A percentile compares a stretch with the other conserved stretches of the same genome.
Conservation (phyloP, 1,140 invertebrate genomes). For the Thereuonema tuberculata region DNA sequence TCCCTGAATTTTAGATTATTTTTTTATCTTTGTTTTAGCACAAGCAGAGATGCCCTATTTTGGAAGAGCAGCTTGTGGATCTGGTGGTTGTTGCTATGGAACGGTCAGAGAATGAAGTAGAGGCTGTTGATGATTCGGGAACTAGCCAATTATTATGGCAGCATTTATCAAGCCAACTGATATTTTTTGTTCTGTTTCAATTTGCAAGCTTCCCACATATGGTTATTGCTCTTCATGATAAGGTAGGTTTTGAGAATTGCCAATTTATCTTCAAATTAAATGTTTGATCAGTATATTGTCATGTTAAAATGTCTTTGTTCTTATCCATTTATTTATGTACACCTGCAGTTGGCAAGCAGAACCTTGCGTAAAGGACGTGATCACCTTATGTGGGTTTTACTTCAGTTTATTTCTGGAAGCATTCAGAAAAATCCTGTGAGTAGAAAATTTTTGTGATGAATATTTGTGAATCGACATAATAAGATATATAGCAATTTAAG, state of each 20-base stretch:
- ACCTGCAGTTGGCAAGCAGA: constrained; percentile 49
- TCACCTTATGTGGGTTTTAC: constrained; percentile 92
- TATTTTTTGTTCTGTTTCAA: constrained; percentile 90
- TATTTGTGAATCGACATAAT: too few species aligned
- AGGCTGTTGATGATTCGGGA: constrained; percentile 42
- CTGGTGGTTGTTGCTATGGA: constrained; percentile 85
- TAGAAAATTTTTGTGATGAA: too few species aligned
- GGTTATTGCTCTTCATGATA: constrained; percentile 72
- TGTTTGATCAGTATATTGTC: too few species aligned
- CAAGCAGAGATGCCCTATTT: constrained; percentile 70
- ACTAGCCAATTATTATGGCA: constrained; percentile 73
- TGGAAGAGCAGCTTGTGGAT: constrained; percentile 88
- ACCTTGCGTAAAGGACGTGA: constrained; percentile 79
- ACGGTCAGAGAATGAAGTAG: constrained; percentile 49
- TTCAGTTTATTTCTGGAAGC: constrained; percentile 92
- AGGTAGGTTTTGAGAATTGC: constrained; percentile 36
- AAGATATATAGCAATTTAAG: too few species aligned
- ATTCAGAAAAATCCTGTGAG: constrained; percentile 83
- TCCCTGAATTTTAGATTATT: too few species aligned
- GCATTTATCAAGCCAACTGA: constrained; percentile 85
- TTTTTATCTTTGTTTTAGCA: too few species aligned
- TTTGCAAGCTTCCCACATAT: constrained; percentile 87
- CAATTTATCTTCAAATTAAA: too few species aligned
- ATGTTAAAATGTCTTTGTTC: too few species aligned
- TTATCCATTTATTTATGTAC: constrained; percentile 12